Conservation (phyloP, 2,888 invertebrate species). For the Spilarctia lutea region DNA sequence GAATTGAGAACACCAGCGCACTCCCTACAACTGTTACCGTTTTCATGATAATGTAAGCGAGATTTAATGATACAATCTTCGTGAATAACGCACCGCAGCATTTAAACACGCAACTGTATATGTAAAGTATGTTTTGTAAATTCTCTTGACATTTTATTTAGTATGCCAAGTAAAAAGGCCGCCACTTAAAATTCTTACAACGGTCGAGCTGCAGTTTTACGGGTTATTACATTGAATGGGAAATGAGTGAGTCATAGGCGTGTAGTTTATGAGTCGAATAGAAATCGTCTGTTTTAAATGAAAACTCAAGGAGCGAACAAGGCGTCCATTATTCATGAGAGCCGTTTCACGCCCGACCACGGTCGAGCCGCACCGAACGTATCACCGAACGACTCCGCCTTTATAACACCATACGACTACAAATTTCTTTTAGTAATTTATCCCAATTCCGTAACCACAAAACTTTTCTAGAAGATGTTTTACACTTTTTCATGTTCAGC, state of each 20-base stretch:
- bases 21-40: constrained; percentile 80
- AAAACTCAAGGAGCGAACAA: constrained; percentile 83
- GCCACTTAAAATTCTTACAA: constrained; percentile 78
- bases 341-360: constrained; percentile 74
- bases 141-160: constrained; percentile 57
- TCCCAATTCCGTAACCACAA: constrained; percentile 8
- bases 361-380: constrained; percentile 49
- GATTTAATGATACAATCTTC: constrained; percentile 77
- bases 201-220: constrained; percentile 80
- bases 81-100: constrained; percentile 51
- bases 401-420: constrained; percentile 9
- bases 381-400: constrained; percentile 31
- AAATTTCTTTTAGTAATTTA: constrained; percentile 21
- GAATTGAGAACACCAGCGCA: constrained; percentile 68
- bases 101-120: constrained; percentile 38
- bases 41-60: constrained; percentile 79
- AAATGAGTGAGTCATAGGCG: constrained; percentile 84
- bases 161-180: constrained; percentile 68
- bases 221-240: constrained; percentile 82
- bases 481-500: constrained; percentile 1
- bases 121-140: constrained; percentile 28
- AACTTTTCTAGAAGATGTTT: neutral
- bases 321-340: constrained; percentile 84
- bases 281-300: constrained; percentile 85
- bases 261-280: constrained; percentile 83